A percentile compares a stretch with the other conserved stretches of the same genome.
Conservation (phyloP, 1,140 invertebrate genomes). For the Drosophila jambulina region DNA sequence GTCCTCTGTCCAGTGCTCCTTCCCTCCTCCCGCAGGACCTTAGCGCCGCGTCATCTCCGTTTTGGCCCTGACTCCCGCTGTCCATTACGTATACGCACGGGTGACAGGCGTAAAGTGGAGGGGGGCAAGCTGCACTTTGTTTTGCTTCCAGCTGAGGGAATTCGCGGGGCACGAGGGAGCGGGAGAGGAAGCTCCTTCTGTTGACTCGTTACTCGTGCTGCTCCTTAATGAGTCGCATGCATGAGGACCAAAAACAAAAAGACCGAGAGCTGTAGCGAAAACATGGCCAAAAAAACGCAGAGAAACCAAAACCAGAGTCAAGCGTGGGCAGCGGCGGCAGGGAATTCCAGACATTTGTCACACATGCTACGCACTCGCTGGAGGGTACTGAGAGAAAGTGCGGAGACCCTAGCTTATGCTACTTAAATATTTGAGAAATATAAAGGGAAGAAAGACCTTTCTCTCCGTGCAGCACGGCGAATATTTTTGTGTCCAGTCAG, state of each 20-base stretch:
- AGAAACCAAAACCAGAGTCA: constrained; percentile 29
- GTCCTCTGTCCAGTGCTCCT: neutral
- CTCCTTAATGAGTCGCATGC: constrained; percentile 61
- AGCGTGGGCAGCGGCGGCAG: constrained; percentile 13
- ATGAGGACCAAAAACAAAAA: constrained; percentile 11
- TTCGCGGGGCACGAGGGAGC: neutral
- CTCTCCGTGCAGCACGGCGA: constrained; percentile 35
- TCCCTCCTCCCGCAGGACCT: constrained; percentile 2
- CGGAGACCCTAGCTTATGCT: too few species aligned
- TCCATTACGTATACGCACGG: constrained; percentile 65
- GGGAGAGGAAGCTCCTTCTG: constrained; percentile 5
- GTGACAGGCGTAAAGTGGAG: constrained; percentile 18
- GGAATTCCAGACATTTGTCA: constrained; percentile 74
- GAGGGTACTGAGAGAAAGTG: constrained; percentile 10
- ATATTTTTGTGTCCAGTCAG: constrained; percentile 72
- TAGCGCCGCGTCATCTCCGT: constrained; percentile 56
- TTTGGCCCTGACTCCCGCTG: constrained; percentile 54
- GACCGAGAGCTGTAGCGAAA: neutral
- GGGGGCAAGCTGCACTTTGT: constrained; percentile 14
- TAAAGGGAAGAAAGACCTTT: neutral
- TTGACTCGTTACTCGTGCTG: constrained; percentile 38
- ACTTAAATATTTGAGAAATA: neutral
- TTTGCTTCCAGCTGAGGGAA: constrained; percentile 30
- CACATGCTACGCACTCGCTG: constrained; percentile 67
- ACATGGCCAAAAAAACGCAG: constrained; percentile 17